Evolutionary conservation across 2,888 invertebrate genomes (phyloP).

Genomic region (Tyria jacobaeae): DNA sequence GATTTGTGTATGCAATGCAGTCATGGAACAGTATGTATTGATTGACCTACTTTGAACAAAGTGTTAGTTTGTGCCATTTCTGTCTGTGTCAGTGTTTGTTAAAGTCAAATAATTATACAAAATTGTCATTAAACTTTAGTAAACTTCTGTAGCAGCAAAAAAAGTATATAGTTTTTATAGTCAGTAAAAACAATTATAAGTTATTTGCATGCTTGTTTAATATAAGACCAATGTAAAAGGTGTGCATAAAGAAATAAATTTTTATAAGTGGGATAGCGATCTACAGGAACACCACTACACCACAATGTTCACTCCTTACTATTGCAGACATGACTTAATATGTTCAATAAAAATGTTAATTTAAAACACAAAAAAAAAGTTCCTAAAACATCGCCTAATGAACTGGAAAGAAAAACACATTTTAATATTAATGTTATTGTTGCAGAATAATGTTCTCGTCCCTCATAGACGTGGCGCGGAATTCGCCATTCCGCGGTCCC

Average conservation of each 20-base stretch:
- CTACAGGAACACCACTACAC: too few species aligned
- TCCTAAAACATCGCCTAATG: too few species aligned
- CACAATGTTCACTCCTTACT: too few species aligned
- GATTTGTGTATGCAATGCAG: not conserved
- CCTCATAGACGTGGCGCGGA: slow-evolving; percentile 87
- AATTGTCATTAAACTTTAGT: not conserved
- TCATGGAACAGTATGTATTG: slow-evolving; percentile 28
- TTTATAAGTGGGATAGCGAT: too few species aligned
- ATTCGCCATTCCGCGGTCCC: slow-evolving; percentile 88
- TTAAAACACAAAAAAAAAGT: too few species aligned
- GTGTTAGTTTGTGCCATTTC: not conserved
- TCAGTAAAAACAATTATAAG: not conserved
- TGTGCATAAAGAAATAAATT: too few species aligned
- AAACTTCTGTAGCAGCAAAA: not conserved
- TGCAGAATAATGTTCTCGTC: slow-evolving; percentile 87
- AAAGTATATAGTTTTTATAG: not conserved
- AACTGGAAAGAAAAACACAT: not conserved
- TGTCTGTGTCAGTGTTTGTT: not conserved
- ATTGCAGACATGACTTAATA: too few species aligned
- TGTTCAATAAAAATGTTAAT: too few species aligned
- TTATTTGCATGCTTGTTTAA: too few species aligned
- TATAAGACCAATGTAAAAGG: too few species aligned
- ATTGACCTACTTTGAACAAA: slow-evolving; percentile 40
- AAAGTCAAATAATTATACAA: not conserved
- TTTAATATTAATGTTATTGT: slow-evolving; percentile 21